phyloP scores from a whole-genome alignment of 2,113 vertebrate genomes.

The Oceanites oceanicus region DNA sequence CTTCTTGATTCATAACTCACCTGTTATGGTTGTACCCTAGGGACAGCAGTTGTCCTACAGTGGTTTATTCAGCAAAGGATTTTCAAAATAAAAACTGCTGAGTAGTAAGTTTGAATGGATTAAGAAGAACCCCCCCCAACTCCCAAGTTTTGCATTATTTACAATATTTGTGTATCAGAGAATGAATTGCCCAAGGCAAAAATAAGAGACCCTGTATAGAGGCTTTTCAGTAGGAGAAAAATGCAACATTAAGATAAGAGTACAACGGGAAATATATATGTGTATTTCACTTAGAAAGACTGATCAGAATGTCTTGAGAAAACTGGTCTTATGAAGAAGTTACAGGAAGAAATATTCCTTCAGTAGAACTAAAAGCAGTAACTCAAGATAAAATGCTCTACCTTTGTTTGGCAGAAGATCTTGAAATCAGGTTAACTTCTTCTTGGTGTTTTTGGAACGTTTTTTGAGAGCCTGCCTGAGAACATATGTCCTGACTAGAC shows the following conservation, averaged over 20 bases:
- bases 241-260: not conserved
- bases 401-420: not conserved
- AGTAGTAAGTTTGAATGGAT: not conserved
- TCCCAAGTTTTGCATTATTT: conserved; percentile 7
- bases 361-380: not conserved
- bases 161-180: conserved; percentile 11
- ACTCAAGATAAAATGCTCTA: not conserved
- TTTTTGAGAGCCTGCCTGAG: not conserved
- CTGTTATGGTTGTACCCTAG: not conserved
- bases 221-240: not conserved
- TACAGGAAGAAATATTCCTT: not conserved
- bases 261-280: not conserved
- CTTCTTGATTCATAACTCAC: not conserved
- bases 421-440: not conserved
- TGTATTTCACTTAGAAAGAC: not conserved
- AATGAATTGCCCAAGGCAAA: not conserved
- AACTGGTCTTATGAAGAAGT: not conserved
- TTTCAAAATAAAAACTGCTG: not conserved
- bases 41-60: not conserved
- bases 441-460: not conserved
- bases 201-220: not conserved
- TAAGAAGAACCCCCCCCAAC: not conserved
- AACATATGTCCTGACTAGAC: not conserved
- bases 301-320: not conserved
- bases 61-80: not conserved